Evolutionary conservation across 2,797 vertebrate species (phyloP).

Genomic region (Eulemur mongoz): DNA sequence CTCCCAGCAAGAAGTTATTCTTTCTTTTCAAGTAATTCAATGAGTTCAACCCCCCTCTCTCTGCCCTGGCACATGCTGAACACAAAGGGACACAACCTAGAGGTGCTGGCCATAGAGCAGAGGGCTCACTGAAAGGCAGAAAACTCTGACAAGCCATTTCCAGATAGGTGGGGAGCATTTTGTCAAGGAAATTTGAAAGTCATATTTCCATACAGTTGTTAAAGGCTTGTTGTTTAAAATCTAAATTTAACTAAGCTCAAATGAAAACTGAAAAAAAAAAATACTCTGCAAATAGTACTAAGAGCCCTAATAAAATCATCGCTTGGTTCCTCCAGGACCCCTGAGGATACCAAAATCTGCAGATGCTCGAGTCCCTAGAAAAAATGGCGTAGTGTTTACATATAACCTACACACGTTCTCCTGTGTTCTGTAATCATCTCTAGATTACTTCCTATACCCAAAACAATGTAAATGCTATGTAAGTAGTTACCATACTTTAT

Average conservation of each 20-base stretch:
- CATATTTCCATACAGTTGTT: background rate
- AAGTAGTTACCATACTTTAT: background rate
- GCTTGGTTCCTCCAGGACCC: background rate
- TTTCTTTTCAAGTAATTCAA: background rate
- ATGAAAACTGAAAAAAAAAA: background rate
- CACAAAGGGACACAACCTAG: background rate
- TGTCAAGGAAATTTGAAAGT: background rate
- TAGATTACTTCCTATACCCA: background rate
- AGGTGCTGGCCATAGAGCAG: background rate
- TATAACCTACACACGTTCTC: background rate
- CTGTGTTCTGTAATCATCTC: background rate
- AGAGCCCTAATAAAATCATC: background rate
- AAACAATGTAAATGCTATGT: background rate
- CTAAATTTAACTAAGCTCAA: constrained; percentile 1
- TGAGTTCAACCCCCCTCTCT: background rate
- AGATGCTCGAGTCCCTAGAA: background rate
- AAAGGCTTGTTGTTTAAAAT: constrained; percentile 7
- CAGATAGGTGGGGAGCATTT: background rate
- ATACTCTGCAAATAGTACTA: background rate
- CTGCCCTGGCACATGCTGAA: background rate
- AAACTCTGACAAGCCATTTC: background rate
- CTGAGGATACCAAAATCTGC: background rate
- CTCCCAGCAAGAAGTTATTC: background rate
- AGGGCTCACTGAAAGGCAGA: background rate
- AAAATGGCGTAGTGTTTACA: background rate